Evolutionary conservation across 2,888 invertebrate species (phyloP).

Genomic region (Ormyrus rosae): DNA sequence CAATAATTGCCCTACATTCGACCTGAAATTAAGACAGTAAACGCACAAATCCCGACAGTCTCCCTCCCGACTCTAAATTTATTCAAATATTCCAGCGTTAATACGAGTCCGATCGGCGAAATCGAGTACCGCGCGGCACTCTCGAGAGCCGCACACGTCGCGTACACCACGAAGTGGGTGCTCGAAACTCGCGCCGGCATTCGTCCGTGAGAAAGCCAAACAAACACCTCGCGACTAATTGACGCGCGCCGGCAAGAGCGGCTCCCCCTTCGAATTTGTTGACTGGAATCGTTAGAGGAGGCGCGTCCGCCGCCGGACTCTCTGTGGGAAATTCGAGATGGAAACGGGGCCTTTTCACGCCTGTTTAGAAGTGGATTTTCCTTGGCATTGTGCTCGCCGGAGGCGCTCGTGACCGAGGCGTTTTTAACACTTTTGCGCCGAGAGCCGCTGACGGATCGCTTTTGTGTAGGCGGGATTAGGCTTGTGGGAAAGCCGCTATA

Average conservation of each 20-base stretch:
- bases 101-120: neutral
- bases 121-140: neutral
- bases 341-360: neutral
- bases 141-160: neutral
- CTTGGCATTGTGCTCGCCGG: too few relatives aligned
- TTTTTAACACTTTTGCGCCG: slow-evolving; percentile 20
- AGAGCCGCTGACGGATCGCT: too few relatives aligned
- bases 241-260: slow-evolving; percentile 13
- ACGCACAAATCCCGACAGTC: too few relatives aligned
- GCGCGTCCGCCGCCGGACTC: neutral
- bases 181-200: slow-evolving; percentile 57
- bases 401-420: neutral
- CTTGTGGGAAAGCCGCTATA: too few relatives aligned
- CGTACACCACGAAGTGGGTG: slow-evolving; percentile 33
- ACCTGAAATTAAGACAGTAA: too few relatives aligned
- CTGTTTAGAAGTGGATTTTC: neutral
- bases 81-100: too few relatives aligned
- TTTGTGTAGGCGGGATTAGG: too few relatives aligned
- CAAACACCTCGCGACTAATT: slow-evolving; percentile 68
- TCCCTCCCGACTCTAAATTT: too few relatives aligned
- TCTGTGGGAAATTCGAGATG: slow-evolving; percentile 21
- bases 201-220: slow-evolving; percentile 73
- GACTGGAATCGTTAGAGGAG: neutral
- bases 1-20: too few relatives aligned
- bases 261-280: slow-evolving; percentile 1